Base-by-base conservation (phyloP, 2,797 vertebrate genomes). In the Falco biarmicus region DNA sequence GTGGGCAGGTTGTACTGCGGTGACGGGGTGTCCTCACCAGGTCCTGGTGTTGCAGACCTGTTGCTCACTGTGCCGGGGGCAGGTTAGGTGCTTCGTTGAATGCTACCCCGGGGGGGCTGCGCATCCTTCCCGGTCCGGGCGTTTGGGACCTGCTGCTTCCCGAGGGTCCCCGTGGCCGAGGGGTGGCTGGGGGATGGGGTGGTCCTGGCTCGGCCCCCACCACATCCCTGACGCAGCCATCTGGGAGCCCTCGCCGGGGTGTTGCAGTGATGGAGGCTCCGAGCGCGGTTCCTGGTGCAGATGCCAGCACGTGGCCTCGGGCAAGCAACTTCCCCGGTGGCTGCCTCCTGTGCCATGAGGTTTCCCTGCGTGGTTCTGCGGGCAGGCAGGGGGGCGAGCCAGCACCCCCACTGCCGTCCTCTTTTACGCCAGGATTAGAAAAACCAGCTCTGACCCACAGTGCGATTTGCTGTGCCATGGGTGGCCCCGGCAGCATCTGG, bases 221-320 rank as follows among this genome's bases (percentile, higher is more conserved):
- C 48, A 0, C 3, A 0, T 22, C 20, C 56, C 26, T 2, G 1
- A 2, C 5, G 47, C 0, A 0, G 39, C 66, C 1, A 1, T 14
- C n/a, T 0, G 3, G 39, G 29, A 54, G 60, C 13, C 0, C 25
- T 56, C 65, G 1, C 39, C 1, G 4, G 3, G 8, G 63, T 4
- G 24, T 64, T 6, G 0, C 0, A 0, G 0, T 8, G 43, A 5
- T 3, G 2, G 10, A 24, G 28, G 26, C 64, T 68, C 26, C 78
- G 47, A 61, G 66, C 3, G 1, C 6, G 3, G 63, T 47, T 94
- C 66, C 86, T n/a, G 56, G 13, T 75, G 66, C 66, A 43, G 79
- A 5, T 45, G 20, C 84, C 78, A 60, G 26, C 81, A 21, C 5
- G 0, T n/a, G 74, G 77, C 69, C 51, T 13, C 7, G 2, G 74